These are phyloP conservation scores for Tinamus major DNA, from an alignment of 2,797 vertebrate species.

Conservation along the genomic window DNA sequence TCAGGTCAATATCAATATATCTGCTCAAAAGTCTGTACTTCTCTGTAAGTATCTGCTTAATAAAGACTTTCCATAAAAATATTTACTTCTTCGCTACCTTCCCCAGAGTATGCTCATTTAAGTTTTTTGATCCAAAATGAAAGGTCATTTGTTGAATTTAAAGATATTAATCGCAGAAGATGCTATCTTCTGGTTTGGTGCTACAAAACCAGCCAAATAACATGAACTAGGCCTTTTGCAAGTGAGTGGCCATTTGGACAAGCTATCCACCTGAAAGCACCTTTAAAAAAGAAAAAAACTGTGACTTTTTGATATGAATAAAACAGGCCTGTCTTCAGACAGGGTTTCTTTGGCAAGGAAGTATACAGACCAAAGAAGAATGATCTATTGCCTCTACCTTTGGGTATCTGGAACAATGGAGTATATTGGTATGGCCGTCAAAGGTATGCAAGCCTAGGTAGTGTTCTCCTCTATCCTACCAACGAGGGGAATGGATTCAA, in stretches of 20 bases:
- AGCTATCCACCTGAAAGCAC: neutral
- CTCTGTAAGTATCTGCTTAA: neutral
- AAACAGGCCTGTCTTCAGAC: neutral
- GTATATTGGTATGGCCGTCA: neutral
- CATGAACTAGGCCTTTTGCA: neutral
- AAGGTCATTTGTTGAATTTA: neutral
- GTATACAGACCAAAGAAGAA: fast-evolving
- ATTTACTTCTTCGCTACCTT: neutral
- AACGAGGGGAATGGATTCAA: too few relatives aligned
- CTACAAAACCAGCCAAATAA: neutral
- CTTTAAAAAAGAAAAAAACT: too few relatives aligned
- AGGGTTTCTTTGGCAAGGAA: neutral
- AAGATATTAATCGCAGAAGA: neutral
- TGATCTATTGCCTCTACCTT: neutral
- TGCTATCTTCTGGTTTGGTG: neutral
- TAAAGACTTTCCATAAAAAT: neutral
- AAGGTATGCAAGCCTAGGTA: too few relatives aligned
- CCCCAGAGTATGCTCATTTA: neutral
- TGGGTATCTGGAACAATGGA: neutral
- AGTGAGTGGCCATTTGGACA: neutral
- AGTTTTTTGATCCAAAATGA: neutral
- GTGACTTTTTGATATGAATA: neutral
- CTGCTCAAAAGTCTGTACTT: neutral
- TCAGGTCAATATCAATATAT: neutral
- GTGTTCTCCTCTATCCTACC: too few relatives aligned